Evolutionary conservation across 2,113 vertebrate genomes (phyloP).

Genomic region (Chloropsis cyanopogon): DNA sequence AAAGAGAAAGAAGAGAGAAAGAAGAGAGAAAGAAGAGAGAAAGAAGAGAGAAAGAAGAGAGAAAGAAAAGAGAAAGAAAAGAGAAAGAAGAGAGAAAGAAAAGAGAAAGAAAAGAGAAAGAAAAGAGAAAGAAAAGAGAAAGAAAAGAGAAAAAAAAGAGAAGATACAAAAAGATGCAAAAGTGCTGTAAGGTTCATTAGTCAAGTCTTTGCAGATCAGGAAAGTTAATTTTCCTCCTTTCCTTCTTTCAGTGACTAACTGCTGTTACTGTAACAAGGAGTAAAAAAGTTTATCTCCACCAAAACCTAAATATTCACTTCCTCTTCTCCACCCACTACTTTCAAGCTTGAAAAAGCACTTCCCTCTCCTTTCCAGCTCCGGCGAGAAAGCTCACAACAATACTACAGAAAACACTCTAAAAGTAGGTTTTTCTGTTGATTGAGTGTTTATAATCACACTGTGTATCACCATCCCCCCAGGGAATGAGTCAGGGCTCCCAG

Average conservation of each 20-base stretch:
- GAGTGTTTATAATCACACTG: neutral
- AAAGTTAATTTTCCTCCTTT: neutral
- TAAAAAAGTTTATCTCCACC: neutral
- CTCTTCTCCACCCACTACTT: neutral
- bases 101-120: too few relatives aligned
- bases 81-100: too few relatives aligned
- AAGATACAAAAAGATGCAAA: too few relatives aligned
- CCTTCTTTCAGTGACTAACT: neutral
- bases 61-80: too few relatives aligned
- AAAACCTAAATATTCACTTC: neutral
- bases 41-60: too few relatives aligned
- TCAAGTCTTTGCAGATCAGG: neutral
- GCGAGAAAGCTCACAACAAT: neutral
- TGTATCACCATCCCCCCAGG: neutral
- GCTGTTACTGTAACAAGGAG: neutral
- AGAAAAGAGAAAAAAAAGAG: too few relatives aligned
- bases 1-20: neutral
- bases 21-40: neutral
- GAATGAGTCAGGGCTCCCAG: neutral
- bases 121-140: too few relatives aligned
- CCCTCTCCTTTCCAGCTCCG: neutral
- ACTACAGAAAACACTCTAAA: neutral
- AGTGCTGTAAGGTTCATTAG: neutral
- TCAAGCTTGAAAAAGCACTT: neutral
- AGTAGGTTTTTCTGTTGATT: neutral